phyloP scores from a whole-genome alignment of 2,797 vertebrate genomes.

The Hapalemur alaotrensis region DNA sequence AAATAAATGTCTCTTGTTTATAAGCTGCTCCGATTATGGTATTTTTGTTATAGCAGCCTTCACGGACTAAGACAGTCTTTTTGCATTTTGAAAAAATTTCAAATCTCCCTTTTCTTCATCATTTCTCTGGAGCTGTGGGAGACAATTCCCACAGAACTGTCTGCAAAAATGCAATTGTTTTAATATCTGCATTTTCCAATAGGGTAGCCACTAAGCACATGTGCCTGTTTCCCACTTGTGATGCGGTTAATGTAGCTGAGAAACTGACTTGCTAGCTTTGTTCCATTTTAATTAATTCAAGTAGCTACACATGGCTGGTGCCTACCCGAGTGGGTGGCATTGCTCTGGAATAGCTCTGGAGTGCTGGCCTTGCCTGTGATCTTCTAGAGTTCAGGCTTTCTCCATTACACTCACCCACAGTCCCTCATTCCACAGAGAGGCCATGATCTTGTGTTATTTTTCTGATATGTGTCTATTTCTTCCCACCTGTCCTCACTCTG shows the following conservation, averaged over 20 bases:
- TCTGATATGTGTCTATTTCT: neutral
- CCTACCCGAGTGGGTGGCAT: neutral
- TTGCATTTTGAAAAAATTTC: neutral
- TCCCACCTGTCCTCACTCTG: neutral
- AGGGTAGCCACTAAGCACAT: neutral
- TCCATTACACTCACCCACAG: neutral
- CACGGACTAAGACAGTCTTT: neutral
- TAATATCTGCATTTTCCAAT: neutral
- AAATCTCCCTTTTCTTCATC: neutral
- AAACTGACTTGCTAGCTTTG: neutral
- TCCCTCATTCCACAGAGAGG: neutral
- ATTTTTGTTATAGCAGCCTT: neutral
- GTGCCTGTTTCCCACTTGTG: neutral
- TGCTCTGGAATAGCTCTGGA: neutral
- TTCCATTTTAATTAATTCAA: neutral
- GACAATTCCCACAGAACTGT: neutral
- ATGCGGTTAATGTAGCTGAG: neutral
- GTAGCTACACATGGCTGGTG: too few relatives aligned
- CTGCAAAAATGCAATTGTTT: neutral
- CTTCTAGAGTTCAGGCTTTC: neutral
- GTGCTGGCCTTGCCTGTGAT: neutral
- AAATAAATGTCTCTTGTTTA: neutral
- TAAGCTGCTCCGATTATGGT: neutral
- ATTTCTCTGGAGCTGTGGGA: neutral
- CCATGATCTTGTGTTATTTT: neutral